These are phyloP conservation scores for Lagocephalus sceleratus DNA, from an alignment of 2,797 vertebrate genomes.

Conservation along the genomic window DNA sequence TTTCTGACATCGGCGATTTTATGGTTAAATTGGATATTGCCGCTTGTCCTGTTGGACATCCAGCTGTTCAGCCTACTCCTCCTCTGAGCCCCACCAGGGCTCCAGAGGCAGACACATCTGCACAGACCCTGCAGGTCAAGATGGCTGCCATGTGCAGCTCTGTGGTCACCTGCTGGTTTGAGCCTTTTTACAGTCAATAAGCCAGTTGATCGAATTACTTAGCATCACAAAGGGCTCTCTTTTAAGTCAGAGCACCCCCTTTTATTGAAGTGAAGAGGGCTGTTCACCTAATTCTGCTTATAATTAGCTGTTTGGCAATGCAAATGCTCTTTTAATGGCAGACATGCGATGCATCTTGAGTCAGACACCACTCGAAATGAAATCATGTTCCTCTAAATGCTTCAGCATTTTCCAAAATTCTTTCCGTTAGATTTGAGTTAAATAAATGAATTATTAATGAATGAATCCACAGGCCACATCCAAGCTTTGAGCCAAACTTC, in stretches of 20 bases:
- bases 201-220: slow-evolving; percentile 67
- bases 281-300: slow-evolving; percentile 48
- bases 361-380: too few species aligned
- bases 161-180: slow-evolving; percentile 54
- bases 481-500: too few species aligned
- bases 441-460: too few species aligned
- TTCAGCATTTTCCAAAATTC: too few species aligned
- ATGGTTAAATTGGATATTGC: slow-evolving; percentile 18
- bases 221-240: slow-evolving; percentile 66
- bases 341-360: background rate
- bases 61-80: slow-evolving; percentile 5
- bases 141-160: slow-evolving; percentile 56
- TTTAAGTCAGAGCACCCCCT: slow-evolving; percentile 35
- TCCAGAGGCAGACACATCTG: slow-evolving; percentile 23
- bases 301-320: slow-evolving; percentile 55
- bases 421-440: slow-evolving; percentile 7
- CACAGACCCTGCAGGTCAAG: slow-evolving; percentile 38
- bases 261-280: slow-evolving; percentile 39
- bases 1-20: too few species aligned
- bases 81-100: slow-evolving; percentile 24
- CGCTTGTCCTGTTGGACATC: background rate
- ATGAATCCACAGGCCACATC: too few species aligned
- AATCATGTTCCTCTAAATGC: too few species aligned
- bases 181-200: slow-evolving; percentile 66
- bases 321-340: slow-evolving; percentile 45